Evolutionary conservation across 2,888 invertebrate species (phyloP), one percentile per base, ranked within the genome.

Genomic region (Chrysolina americana): DNA sequence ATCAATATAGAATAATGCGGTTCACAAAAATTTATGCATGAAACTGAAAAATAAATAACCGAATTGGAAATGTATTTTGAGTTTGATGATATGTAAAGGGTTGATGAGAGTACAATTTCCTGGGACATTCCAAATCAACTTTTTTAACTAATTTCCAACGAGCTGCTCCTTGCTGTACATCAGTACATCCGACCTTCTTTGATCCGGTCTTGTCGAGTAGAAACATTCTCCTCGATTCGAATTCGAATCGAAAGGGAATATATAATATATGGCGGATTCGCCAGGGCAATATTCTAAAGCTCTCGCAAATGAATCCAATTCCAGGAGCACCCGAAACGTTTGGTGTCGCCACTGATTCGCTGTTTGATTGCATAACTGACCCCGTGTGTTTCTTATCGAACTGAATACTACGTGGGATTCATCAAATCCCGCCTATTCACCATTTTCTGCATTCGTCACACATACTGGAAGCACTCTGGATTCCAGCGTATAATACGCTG

Each of bases 391-490:
- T 69, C 69, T 41, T 75, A 72, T 76, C 75, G 68, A 75, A 68
- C 64, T 72, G 75, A 76, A 70, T 75, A 74, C 71, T 59, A 69
- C 65, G 62, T 64, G 68, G 63, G 72, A 62, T 62, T 74, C 62
- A 68, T 74, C 72, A 77, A 79, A 79, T 76, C 74, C 68, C 48
- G 6, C 71, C 71, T 79, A 77, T 76, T 78, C 72, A 74, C 73
- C 71, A 70, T 71, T 78, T 75, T 77, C 65, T 79, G 48, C 44
- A 75, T 75, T 76, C 75, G 75, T 79, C 77, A 79, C 76, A 75
- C 62, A 65, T 62, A 50, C 62, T 44, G 47, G 10, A 47, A 62
- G 70, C 65, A 69, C 50, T 17, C 15, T n/a, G 21, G 13, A 28
- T 50, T 21, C 23, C 65, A 47, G 28, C 65, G 28, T 23, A 48